Percentiles rank a stretch among this genome's conserved stretches.
Conservation (phyloP, 2,113 vertebrate genomes). For the Arizona elegans region DNA sequence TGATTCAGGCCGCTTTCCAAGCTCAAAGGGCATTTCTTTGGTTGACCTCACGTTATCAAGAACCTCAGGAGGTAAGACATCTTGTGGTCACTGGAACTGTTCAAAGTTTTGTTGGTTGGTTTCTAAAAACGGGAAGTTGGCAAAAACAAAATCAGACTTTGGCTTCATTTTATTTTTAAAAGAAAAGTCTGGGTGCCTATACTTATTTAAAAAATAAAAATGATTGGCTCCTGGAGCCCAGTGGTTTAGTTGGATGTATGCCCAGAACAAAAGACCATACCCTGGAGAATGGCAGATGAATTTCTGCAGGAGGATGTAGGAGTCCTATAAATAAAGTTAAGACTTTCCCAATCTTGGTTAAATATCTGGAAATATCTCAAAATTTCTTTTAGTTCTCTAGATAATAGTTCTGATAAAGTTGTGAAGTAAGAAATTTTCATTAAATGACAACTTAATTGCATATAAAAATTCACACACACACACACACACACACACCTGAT, state of each 20-base stretch:
- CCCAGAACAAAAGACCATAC: neutral
- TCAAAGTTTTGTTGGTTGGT: neutral
- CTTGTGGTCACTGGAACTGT: neutral
- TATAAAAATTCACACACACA: neutral
- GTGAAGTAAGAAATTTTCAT: neutral
- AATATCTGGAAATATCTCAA: neutral
- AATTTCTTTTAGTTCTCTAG: neutral
- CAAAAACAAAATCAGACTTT: neutral
- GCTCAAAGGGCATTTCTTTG: constrained; percentile 84
- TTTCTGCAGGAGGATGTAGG: neutral
- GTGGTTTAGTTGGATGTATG: neutral
- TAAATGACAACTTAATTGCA: neutral
- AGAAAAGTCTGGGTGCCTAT: neutral
- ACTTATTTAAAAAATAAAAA: neutral
- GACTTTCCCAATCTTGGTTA: neutral
- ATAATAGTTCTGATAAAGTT: neutral
- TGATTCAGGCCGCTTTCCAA: constrained; percentile 88
- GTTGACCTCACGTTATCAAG: constrained; percentile 83
- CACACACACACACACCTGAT: no score
- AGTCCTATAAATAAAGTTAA: neutral
- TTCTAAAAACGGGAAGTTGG: neutral
- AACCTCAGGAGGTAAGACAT: constrained; percentile 86
- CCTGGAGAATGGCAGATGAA: neutral
- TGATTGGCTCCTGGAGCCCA: neutral
- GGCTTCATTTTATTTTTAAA: neutral